Evolutionary conservation across 2,888 invertebrate genomes (phyloP), one percentile per base, ranked within the genome.

Genomic region (Caradrina clavipalpis): DNA sequence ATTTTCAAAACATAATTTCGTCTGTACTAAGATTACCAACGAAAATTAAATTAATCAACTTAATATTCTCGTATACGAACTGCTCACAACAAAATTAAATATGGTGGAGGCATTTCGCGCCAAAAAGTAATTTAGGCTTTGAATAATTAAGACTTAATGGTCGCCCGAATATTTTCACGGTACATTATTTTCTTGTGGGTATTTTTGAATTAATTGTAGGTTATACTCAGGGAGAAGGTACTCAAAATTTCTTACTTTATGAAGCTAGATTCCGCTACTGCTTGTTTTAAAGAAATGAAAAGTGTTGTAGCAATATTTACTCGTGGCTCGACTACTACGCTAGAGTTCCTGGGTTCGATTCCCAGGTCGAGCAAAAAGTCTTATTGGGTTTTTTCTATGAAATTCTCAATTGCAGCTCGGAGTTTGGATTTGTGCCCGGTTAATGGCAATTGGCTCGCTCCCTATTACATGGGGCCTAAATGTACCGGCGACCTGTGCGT

Each of bases 61-160:
- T 65, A 64, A 73, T 79, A 76, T 72, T 70, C 72, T 39, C 80
- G 63, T 70, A 53, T 69, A 81, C 65, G 65, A 65, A 76, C 42
- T 69, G 67, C 67, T 68, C 80, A 67, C 71, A 69, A 62, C 70
- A 80, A 77, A 82, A 82, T 80, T 83, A 72, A 81, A 83, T 80
- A 81, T 78, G 69, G 80, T 82, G 71, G 69, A 22, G 39, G 21
- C 63, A 71, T 76, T 83, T 68, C 72, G 73, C 78, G 78, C 68
- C 73, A 75, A 78, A 81, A 82, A 74, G 80, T 77, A 83, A 82
- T 83, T 82, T 78, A 65, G 73, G 59, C 72, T 81, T 64, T 80
- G 82, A 83, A 82, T 84, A 84, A 83, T 83, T 82, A 83, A 78
- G 80, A 68, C 73, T 64, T 80, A 78, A 84, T 83, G 78, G 76